Base-by-base conservation (phyloP, 1,140 invertebrate species). In the Aphelinus certus region DNA sequence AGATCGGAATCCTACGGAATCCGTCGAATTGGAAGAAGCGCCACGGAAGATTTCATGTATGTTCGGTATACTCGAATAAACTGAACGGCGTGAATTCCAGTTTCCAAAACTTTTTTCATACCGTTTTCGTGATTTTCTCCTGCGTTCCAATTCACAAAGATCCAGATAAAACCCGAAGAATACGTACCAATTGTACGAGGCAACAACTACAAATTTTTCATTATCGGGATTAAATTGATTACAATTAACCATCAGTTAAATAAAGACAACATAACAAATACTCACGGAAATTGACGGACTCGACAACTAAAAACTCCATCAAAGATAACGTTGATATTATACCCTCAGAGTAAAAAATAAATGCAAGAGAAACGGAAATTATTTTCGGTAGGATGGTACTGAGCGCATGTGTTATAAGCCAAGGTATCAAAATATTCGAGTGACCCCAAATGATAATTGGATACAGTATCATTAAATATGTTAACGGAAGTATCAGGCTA, bases 351-450 rank as follows among this genome's bases (percentile, higher is more conserved):
- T 83, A 83, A 5, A 83, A 65, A 4, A 83, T 47, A 0, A 80
- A 61, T 1, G 73, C 69, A 1, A 80, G 72, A 0, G 66, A 10
- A 1, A 83, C 43, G 4, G 77, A 78, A 43, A 81, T 51, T 1
- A 82, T 7, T 62, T 85, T 82, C 3, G 82, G 66, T 5, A 83
- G 42, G 46, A 84, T 63, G 45, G 81, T 79, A 47, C 81, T 78
- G 7, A 85, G 67, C 5, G 79, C 78, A n/a, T 80, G 83, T 2
- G 81, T 61, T 3, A 79, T 57, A 46, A 85, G 60, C 83, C 83
- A 85, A 5, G 81, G 77, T n/a, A 83, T 2, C 4, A 85, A 57
- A 2, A 82, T 60, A 7, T 76, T 71, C 6, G 77, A 79, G 2
- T 79, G 75, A 26, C 75, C 80, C 72, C 75, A 79, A 1, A 79